Percentiles rank a stretch among this genome's conserved stretches.
These are phyloP conservation scores for Achlya flavicornis DNA, from an alignment of 2,888 invertebrate genomes.

Conservation along the genomic window DNA sequence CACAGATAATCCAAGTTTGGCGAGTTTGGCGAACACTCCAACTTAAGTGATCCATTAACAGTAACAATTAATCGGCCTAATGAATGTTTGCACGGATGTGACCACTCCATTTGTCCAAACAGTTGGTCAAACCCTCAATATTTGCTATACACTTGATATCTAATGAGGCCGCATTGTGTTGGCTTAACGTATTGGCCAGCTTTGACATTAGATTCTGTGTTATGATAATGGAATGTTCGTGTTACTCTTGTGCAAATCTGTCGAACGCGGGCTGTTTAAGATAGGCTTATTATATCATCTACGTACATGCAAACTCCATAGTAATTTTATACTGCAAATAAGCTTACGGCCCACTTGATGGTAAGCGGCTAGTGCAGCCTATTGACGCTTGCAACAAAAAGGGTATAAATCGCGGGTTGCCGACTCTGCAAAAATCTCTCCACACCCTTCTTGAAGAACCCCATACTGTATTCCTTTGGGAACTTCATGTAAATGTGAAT, in stretches of 20 bases:
- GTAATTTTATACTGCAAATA: too few relatives aligned
- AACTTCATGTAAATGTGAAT: too few relatives aligned
- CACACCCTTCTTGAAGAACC: too few relatives aligned
- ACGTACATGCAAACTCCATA: too few relatives aligned
- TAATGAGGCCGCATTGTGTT: conserved; percentile 70
- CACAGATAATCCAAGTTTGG: conserved; percentile 41
- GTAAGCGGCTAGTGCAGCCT: too few relatives aligned
- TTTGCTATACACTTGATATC: conserved; percentile 71
- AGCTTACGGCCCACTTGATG: too few relatives aligned
- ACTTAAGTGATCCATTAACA: conserved; percentile 67
- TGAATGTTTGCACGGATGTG: conserved; percentile 74
- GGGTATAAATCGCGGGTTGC: too few relatives aligned
- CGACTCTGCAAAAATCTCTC: too few relatives aligned
- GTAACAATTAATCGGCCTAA: conserved; percentile 80
- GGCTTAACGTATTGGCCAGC: conserved; percentile 14
- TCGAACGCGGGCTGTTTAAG: not conserved
- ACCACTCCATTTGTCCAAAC: conserved; percentile 70
- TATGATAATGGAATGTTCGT: conserved; percentile 24
- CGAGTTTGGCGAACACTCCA: conserved; percentile 57
- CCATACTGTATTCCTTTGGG: too few relatives aligned
- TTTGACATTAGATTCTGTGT: conserved; percentile 17
- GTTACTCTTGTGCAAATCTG: conserved; percentile 13
- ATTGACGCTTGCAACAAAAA: too few relatives aligned
- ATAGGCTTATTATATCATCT: not conserved
- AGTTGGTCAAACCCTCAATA: conserved; percentile 68